Base-by-base conservation (phyloP, 2,888 invertebrate genomes). In the Dynastes tityus region DNA sequence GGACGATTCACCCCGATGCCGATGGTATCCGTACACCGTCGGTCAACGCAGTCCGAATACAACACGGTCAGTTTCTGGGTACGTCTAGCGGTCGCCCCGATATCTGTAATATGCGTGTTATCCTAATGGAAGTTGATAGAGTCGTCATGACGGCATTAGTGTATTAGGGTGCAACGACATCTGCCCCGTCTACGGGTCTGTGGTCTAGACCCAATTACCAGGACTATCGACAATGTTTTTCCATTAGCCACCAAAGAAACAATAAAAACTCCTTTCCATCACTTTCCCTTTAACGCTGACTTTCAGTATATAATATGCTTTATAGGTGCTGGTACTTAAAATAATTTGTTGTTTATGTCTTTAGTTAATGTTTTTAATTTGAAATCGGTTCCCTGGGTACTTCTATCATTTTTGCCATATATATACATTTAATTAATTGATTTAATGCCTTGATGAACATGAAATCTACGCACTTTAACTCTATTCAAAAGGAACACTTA, bases 151-250 rank as follows among this genome's bases (percentile, higher is more conserved):
- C 68, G 76, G 76, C 79, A 71, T 76, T 76, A 75, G 79, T 76
- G 79, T 70, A 68, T 70, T 76, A 68, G 79, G 79, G 79, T 79
- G 79, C 79, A 65, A 77, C 77, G 81, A 81, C 82, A 82, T 82
- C 82, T 82, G 82, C 81, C 74, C 75, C 68, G 77, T 78, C 80
- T 70, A 75, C 53, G 49, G 65, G 55, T 65, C 67, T 27, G 67
- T 80, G 81, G 84, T 84, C 84, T 84, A 83, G 84, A 84, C 84
- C 84, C 84, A 84, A 84, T 84, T 84, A 84, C 83, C 78, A 82
- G 37, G 83, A 80, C 74, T 82, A 84, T 82, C 81, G 82, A 84
- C 84, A 84, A 83, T 84, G 83, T 76, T 83, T 83, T 84, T 83
- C 84, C 84, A 84, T 84, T 84, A 84, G 79, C 78, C 80, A 80